Percentiles rank a stretch among this genome's conserved stretches.
These are phyloP conservation scores for Mallotus villosus DNA, from an alignment of 2,797 vertebrate genomes.

Conservation along the genomic window DNA sequence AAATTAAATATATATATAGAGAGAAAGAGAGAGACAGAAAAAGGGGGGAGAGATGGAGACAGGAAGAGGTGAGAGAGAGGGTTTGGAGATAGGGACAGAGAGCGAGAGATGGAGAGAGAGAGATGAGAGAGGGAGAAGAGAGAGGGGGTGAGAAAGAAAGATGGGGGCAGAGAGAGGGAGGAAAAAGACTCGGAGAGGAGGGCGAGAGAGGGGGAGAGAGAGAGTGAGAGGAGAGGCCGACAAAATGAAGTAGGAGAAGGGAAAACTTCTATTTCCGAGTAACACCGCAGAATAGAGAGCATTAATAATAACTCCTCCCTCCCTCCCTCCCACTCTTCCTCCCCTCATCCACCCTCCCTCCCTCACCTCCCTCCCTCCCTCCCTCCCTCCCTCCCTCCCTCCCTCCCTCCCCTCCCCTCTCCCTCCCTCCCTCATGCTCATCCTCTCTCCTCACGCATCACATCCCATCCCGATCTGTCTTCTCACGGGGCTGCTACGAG, in stretches of 20 bases:
- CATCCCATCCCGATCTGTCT: slow-evolving; percentile 69
- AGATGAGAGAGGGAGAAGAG: neutral
- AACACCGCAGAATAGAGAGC: slow-evolving; percentile 61
- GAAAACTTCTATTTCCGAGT: slow-evolving; percentile 46
- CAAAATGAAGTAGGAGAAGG: too few relatives aligned
- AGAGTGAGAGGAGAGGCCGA: too few relatives aligned
- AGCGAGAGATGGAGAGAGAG: neutral
- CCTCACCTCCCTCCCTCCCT: slow-evolving; percentile 28
- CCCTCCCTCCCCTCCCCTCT: neutral
- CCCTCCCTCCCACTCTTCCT: slow-evolving; percentile 14
- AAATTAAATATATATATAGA: too few relatives aligned
- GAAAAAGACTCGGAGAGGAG: neutral
- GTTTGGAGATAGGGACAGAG: too few relatives aligned
- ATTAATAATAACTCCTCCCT: slow-evolving; percentile 57
- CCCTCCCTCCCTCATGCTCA: slow-evolving; percentile 28
- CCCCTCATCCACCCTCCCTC: slow-evolving; percentile 26
- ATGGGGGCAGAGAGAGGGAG: neutral
- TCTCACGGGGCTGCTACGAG: slow-evolving; percentile 49
- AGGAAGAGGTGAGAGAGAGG: neutral
- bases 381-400: neutral
- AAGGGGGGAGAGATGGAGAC: too few relatives aligned
- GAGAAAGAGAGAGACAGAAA: neutral
- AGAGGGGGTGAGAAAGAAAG: neutral
- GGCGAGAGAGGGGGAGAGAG: neutral
- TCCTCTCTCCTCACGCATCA: slow-evolving; percentile 48